Percentiles rank a stretch among this genome's conserved stretches.
Conservation (phyloP, 2,888 invertebrate genomes). For the Beris chalybata region DNA sequence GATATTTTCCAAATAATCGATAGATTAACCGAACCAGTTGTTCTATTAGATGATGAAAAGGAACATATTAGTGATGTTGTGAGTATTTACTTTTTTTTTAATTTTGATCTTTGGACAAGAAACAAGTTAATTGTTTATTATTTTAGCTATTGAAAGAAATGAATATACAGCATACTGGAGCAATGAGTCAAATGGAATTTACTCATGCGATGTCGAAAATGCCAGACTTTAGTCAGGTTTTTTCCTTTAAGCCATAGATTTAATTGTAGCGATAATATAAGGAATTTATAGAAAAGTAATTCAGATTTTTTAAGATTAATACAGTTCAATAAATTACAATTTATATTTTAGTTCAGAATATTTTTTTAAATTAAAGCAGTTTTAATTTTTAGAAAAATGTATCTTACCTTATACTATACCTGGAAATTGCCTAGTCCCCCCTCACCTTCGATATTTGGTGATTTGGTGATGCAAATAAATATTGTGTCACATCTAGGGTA, state of each 20-base stretch:
- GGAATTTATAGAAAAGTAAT: no score
- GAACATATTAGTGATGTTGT: conserved; percentile 62
- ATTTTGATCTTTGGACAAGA: not conserved
- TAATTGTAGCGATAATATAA: not conserved
- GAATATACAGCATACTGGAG: conserved; percentile 62
- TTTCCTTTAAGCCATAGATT: conserved; percentile 61
- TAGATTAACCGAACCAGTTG: conserved; percentile 57
- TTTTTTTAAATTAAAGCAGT: no score
- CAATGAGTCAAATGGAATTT: conserved; percentile 64
- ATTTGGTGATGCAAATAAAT: no score
- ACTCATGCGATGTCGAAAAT: conserved; percentile 64
- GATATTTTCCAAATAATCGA: conserved; percentile 63
- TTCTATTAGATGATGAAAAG: conserved; percentile 57
- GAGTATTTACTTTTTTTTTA: conserved; percentile 43
- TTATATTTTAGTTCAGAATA: no score
- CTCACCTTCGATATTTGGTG: no score
- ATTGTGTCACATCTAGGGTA: no score
- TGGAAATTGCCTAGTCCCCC: no score
- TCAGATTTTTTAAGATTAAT: no score
- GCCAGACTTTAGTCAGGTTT: conserved; percentile 64
- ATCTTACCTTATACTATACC: no score
- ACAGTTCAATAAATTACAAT: no score
- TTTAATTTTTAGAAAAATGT: no score
- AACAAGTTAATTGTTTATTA: conserved; percentile 19
- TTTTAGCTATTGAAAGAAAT: conserved; percentile 66